Evolutionary conservation across 2,113 vertebrate species (phyloP), one percentile per base, ranked within the genome.

Genomic region (Siphamia tubifer): DNA sequence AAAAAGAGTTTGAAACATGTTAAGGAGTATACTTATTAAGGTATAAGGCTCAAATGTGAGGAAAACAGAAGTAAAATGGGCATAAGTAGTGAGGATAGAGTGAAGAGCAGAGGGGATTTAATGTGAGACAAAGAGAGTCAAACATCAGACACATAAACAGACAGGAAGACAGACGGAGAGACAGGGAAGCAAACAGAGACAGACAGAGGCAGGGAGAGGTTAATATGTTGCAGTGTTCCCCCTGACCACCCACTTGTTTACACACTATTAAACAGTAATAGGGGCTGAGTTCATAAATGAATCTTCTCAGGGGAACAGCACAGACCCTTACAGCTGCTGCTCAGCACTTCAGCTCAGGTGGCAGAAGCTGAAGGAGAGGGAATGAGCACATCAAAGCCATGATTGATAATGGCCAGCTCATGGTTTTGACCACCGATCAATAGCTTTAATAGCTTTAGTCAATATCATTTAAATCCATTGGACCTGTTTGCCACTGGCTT

Each of bases 241-340:
- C 44, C 57, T 72, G 81, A 74, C 69, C 75, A 77, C 36, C 27
- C 39, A 76, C 57, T 72, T 86, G 77, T 85, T 89, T 85, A 84
- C 76, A 83, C 68, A 81, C 54, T 75, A 78, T 90, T 83, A 76
- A 80, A 87, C 79, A 77, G 77, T 84, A 81, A 83, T 69, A 67
- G 72, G 47, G 60, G 75, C 55, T 53, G 60, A 83, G 77, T 71
- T 83, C 68, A 84, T 83, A 53, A 88, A 71, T 49, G 60, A 55
- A 30, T 82, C 66, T 51, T 62, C 77, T 82, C 70, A 15, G 11
- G 76, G 68, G 77, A 80, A 16, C 28, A 42, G 38, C 44, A 11
- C 40, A 15, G 30, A 73, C 38, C 42, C 43, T 67, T 28, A 24
- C 28, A 58, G 73, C 70, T 49, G 32, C 65, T 35, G 24, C 54